Conservation (phyloP, 2,888 invertebrate genomes). For the Isotomurus palustris region DNA sequence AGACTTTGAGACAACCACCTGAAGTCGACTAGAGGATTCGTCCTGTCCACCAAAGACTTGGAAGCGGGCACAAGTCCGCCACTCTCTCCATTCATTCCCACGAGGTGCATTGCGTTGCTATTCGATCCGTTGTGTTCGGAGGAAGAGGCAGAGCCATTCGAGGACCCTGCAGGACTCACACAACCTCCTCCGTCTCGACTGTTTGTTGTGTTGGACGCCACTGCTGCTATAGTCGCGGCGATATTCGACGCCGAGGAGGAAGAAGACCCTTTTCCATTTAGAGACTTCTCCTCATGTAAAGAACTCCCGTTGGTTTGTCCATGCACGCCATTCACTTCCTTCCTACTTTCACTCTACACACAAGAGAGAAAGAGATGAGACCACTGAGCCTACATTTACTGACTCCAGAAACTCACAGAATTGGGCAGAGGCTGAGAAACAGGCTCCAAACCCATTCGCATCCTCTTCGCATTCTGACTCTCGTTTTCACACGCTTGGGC, state of each 20-base stretch:
- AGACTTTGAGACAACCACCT: no score
- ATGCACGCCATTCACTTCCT: slow-evolving; percentile 31
- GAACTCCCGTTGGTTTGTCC: slow-evolving; percentile 30
- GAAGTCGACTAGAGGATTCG: slow-evolving; percentile 43
- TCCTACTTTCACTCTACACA: slow-evolving; percentile 31
- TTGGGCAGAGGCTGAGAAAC: slow-evolving; percentile 84
- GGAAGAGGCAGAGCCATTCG: no score
- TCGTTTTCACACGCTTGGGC: slow-evolving; percentile 96
- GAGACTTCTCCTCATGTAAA: slow-evolving; percentile 28
- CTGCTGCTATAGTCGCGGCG: slow-evolving; percentile 28
- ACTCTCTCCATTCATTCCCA: no score
- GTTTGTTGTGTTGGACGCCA: slow-evolving; percentile 32
- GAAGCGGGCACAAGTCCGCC: no score
- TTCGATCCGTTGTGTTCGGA: no score
- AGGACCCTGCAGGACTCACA: no score
- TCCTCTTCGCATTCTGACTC: slow-evolving; percentile 93
- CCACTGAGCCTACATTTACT: no score
- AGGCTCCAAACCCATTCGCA: slow-evolving; percentile 92
- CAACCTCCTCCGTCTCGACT: no score
- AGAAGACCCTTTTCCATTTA: slow-evolving; percentile 28
- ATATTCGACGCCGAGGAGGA: slow-evolving; percentile 25
- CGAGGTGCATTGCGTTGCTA: no score
- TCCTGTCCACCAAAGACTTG: no score
- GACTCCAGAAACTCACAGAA: no score
- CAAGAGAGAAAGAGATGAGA: background rate